Conservation (phyloP, 2,888 invertebrate genomes). For the Pharmacophagus antenor region DNA sequence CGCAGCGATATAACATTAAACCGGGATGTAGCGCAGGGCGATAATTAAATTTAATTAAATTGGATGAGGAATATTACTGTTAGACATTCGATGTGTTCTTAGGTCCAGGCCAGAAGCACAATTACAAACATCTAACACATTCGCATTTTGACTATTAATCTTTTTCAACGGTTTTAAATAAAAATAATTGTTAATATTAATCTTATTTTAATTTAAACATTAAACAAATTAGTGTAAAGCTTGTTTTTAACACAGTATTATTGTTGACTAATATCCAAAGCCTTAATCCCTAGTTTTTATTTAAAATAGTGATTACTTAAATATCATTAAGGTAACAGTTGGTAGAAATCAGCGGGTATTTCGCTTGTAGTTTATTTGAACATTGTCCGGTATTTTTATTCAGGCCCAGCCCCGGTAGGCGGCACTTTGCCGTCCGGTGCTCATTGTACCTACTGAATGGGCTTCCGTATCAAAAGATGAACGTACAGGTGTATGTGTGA, state of each 20-base stretch:
- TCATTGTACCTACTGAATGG: conserved; percentile 41
- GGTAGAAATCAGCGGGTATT: neutral
- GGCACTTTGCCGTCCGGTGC: conserved; percentile 36
- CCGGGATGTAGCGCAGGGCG: conserved; percentile 1
- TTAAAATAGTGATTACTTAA: neutral
- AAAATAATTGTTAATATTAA: no score
- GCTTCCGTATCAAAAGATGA: conserved; percentile 37
- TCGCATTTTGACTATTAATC: no score
- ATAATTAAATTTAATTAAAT: conserved; percentile 21
- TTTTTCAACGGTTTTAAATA: no score
- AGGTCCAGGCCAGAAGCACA: neutral
- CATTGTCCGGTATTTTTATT: conserved; percentile 27
- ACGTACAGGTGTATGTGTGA: conserved; percentile 34
- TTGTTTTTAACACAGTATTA: no score
- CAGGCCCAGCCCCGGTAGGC: conserved; percentile 34
- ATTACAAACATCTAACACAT: no score
- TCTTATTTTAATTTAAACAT: no score
- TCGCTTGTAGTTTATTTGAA: conserved; percentile 28
- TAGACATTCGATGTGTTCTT: neutral
- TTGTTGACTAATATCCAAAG: no score
- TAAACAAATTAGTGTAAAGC: no score
- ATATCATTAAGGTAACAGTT: conserved; percentile 2
- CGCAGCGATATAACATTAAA: conserved; percentile 5
- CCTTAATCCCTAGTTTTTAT: neutral
- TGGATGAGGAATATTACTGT: conserved; percentile 3